These are phyloP conservation scores for Frieseomelitta varia DNA, from an alignment of 1,140 invertebrate genomes.

Conservation along the genomic window DNA sequence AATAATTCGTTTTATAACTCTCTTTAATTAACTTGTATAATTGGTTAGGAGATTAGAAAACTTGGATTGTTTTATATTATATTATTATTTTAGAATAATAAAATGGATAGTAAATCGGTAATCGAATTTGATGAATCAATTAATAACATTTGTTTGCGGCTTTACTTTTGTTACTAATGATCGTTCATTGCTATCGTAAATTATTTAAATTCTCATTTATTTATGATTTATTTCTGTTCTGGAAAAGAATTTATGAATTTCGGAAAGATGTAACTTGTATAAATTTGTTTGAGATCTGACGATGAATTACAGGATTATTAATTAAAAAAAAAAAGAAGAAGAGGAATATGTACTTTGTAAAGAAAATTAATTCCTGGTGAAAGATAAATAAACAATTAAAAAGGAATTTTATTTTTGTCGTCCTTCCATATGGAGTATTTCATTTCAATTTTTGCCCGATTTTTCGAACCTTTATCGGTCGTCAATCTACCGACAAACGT, in stretches of 20 bases:
- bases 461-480: slow-evolving; percentile 26
- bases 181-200: no score
- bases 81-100: no score
- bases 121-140: background rate
- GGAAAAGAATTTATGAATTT: no score
- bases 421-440: background rate
- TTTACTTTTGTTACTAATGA: no score
- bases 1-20: no score
- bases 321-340: background rate
- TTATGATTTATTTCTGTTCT: no score
- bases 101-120: background rate
- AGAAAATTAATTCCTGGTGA: background rate
- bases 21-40: no score
- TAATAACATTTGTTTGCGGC: background rate
- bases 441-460: slow-evolving; percentile 34
- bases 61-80: no score
- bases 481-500: slow-evolving; percentile 39
- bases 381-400: background rate
- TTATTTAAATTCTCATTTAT: no score
- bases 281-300: no score
- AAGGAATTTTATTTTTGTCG: slow-evolving; percentile 41
- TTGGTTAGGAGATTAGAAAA: no score
- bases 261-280: no score
- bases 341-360: background rate
- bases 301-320: background rate